Evolutionary conservation across 2,888 invertebrate genomes (phyloP).

Genomic region (Tholera decimalis): DNA sequence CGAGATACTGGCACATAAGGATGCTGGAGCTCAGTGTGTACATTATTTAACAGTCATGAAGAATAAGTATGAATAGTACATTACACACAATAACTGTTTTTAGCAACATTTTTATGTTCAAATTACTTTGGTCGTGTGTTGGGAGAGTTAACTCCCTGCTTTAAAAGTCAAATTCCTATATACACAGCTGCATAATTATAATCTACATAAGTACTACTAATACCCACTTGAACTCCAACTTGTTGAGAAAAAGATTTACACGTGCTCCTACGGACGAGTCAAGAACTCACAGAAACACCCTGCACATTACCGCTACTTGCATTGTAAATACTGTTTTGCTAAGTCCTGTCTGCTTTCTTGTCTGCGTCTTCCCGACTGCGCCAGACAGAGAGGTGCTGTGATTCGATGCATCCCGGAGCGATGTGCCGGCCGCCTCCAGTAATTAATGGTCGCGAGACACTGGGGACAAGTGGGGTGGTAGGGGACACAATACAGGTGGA

Average conservation of each 20-base stretch:
- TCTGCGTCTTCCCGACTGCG: slow-evolving; percentile 13
- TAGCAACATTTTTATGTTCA: background rate
- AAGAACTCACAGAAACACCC: slow-evolving; percentile 11
- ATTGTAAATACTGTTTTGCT: slow-evolving; percentile 26
- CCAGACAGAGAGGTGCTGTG: background rate
- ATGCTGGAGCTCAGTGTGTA: background rate
- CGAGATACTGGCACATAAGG: background rate
- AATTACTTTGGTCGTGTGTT: background rate
- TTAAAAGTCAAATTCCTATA: background rate
- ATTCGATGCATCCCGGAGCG: slow-evolving; percentile 12
- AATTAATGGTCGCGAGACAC: slow-evolving; percentile 36
- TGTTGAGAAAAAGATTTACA: slow-evolving; percentile 11
- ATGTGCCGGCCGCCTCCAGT: slow-evolving; percentile 16
- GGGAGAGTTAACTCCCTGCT: background rate
- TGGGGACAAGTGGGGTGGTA: background rate
- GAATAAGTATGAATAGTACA: background rate
- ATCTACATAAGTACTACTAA: too few species aligned
- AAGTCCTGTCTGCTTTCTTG: slow-evolving; percentile 1
- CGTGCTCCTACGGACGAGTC: background rate
- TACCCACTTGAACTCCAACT: background rate
- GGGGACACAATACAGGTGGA: background rate
- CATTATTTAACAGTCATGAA: background rate
- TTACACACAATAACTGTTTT: background rate
- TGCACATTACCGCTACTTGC: slow-evolving; percentile 16
- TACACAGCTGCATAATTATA: too few species aligned